These are phyloP conservation scores for Tragelaphus buxtoni DNA, from an alignment of 2,113 vertebrate species.

Conservation along the genomic window DNA sequence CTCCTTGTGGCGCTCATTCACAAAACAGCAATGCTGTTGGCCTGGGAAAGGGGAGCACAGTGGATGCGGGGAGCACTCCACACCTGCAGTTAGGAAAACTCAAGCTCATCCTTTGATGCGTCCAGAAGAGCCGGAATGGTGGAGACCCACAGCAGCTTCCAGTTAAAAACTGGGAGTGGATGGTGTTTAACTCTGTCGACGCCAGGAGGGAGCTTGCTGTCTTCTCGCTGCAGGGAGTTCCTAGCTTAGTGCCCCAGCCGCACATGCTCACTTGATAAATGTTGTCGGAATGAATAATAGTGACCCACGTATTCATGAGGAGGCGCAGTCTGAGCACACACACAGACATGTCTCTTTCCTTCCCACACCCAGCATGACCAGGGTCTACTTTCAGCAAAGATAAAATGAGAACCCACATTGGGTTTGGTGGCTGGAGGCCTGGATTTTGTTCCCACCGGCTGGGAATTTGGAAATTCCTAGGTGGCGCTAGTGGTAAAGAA, in stretches of 20 bases:
- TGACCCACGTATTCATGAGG: neutral
- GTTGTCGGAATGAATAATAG: neutral
- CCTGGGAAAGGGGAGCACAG: fast-evolving
- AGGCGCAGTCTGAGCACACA: neutral
- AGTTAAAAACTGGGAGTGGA: neutral
- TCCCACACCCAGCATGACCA: neutral
- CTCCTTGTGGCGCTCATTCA: neutral
- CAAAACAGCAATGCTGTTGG: neutral
- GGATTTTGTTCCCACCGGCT: neutral
- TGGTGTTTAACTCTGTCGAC: neutral
- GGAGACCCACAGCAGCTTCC: neutral
- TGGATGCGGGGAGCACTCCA: fast-evolving
- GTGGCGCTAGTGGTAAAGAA: neutral
- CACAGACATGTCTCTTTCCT: neutral
- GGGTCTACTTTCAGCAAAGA: neutral
- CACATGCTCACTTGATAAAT: neutral
- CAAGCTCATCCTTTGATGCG: neutral
- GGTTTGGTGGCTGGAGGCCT: neutral
- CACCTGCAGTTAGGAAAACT: neutral
- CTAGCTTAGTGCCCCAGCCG: neutral
- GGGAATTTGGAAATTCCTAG: neutral
- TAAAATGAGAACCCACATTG: neutral
- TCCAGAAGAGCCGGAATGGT: neutral
- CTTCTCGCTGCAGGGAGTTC: too few species aligned
- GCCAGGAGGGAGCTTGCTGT: neutral